These are phyloP conservation scores for Cacajao melanocephalus DNA, from an alignment of 2,797 vertebrate genomes.

Conservation along the genomic window DNA sequence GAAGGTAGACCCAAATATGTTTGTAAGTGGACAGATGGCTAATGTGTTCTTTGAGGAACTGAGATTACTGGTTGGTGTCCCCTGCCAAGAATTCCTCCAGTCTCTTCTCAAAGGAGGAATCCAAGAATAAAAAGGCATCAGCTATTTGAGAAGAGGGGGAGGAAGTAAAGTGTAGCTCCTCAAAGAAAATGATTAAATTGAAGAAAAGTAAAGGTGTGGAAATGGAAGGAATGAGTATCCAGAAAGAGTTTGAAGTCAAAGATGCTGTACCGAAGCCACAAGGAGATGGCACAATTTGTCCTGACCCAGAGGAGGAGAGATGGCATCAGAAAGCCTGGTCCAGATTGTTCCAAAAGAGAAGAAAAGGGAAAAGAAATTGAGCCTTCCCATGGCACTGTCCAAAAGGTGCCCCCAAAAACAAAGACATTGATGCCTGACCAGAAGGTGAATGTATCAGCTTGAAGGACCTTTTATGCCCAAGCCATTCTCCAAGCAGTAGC, in stretches of 20 bases:
- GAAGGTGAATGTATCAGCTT: constrained; percentile 88
- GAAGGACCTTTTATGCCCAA: constrained; percentile 91
- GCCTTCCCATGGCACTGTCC: constrained; percentile 17
- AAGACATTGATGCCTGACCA: constrained; percentile 90
- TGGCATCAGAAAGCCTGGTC: neutral
- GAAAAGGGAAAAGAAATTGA: constrained; percentile 72
- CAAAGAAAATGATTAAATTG: constrained; percentile 77
- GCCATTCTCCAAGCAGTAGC: constrained; percentile 89
- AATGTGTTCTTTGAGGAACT: constrained; percentile 95
- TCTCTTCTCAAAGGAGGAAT: constrained; percentile 71
- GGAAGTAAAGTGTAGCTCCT: constrained; percentile 4
- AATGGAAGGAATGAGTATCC: neutral
- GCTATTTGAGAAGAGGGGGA: constrained; percentile 71
- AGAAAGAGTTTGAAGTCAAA: neutral
- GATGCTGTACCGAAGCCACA: neutral
- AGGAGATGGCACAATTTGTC: neutral
- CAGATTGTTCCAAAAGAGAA: constrained; percentile 75
- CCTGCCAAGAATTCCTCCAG: constrained; percentile 77
- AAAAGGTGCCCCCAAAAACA: constrained; percentile 80
- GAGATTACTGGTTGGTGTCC: constrained; percentile 89
- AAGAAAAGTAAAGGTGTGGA: constrained; percentile 69
- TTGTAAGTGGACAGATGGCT: constrained; percentile 89
- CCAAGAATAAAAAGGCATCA: constrained; percentile 78
- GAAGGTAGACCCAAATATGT: constrained; percentile 88
- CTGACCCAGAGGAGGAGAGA: neutral